Evolutionary conservation across 2,888 invertebrate species (phyloP), one percentile per base, ranked within the genome.

Genomic region (Melieria crassipennis): DNA sequence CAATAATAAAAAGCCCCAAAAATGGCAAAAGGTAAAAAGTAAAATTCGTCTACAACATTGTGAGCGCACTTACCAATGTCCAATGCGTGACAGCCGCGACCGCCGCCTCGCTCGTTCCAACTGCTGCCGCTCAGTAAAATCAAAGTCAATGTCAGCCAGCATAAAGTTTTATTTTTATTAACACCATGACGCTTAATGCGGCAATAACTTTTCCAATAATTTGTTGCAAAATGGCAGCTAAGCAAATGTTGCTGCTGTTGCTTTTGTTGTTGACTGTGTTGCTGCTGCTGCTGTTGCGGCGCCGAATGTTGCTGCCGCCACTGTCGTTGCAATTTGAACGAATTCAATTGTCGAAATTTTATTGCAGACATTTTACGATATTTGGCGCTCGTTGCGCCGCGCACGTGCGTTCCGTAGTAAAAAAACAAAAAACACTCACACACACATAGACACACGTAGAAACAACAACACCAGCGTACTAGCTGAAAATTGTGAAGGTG

Each of bases 91-190:
- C 75, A 73, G 56, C 69, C 65, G 10, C 58, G 57, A 45, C 72
- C 64, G 16, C 73, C 72, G 50, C 65, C 68, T 64, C 61, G 57
- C 43, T 71, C 68, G 72, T 71, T 72, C 75, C 75, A 76, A 67
- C 74, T 74, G 73, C 75, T 78, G 73, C 76, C 78, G 75, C 78
- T 77, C 78, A 82, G 78, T 81, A 83, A 79, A 82, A 83, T 81
- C 82, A 83, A 79, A 81, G 80, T 80, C 82, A 82, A 79, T 82
- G 84, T 78, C 81, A 83, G 80, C 81, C 79, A 79, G 76, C 79
- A 82, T 82, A 83, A 81, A 82, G 78, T 82, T 83, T 83, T 82
- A 82, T 79, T 78, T 78, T 81, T 82, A 82, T 83, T 83, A 80
- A 81, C 79, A 79, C 78, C 78, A 78, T 79, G 79, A 72, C 78